Evolutionary conservation across 2,113 vertebrate genomes (phyloP), one percentile per base, ranked within the genome.

Genomic region (Chaetops frenatus): DNA sequence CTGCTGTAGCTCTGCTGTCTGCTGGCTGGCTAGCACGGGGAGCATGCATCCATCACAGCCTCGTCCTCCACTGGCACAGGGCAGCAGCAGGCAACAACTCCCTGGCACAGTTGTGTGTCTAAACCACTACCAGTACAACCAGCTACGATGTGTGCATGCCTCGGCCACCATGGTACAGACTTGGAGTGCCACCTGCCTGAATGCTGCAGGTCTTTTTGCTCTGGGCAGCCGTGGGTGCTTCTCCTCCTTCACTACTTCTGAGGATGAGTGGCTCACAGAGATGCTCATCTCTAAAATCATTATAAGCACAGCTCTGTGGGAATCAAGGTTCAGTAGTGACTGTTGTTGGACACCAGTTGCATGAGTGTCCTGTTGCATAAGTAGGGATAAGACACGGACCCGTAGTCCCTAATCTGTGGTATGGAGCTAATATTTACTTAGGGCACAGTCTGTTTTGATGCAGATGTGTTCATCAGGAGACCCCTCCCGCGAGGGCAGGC

Each of bases 41-140:
- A 0, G 0, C 0, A 0, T 3, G 12, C 7, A 47, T 64, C 56
- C 20, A 15, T 74, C 51, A 42, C 36, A 85, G 19, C 48, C 25
- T 76, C 1, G 0, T 33, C 51, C 35, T 62, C 24, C 20, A 1
- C 1, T 25, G 31, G 36, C 42, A 70, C 13, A 27, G 4, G 6
- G 22, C 38, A 81, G 57, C 4, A 33, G 33, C 28, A 62, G 38
- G 22, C 13, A 94, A 4, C 11, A 77, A 11, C 31, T 71, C 31
- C 20, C 11, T 35, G 35, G n/a, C 73, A 84, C 33, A 93, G 15
- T 3, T 20, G 9, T 11, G 29, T 91, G 31, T 20, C 48, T 90
- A 25, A 81, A 73, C 12, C 22, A n/a, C 33, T 47, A 5, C 38
- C 2, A 4, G 21, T 33, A 13, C 9, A 66, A 57, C 11, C 29